Conservation (phyloP, 2,113 vertebrate genomes). For the Nycticorax nycticorax region DNA sequence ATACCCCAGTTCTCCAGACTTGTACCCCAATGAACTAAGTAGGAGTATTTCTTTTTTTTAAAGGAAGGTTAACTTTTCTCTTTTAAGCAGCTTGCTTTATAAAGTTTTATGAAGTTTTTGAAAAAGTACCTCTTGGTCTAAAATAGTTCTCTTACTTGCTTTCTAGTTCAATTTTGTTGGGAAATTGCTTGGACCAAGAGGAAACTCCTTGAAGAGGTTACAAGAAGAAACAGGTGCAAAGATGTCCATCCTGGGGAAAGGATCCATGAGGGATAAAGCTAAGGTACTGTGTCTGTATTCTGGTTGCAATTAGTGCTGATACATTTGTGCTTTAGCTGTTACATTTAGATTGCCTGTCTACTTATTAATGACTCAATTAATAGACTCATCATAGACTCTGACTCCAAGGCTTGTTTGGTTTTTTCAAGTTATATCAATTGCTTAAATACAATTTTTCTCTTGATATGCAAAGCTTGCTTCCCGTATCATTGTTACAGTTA, state of each 20-base stretch:
- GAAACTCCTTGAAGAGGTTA: slow-evolving; percentile 98
- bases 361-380: neutral
- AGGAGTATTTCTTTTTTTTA: neutral
- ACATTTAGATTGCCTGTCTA: neutral
- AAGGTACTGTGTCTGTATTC: slow-evolving; percentile 81
- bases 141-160: slow-evolving; percentile 39
- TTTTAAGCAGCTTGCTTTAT: neutral
- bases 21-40: neutral
- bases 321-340: neutral
- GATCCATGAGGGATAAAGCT: slow-evolving; percentile 98
- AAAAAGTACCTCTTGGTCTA: neutral
- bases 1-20: neutral
- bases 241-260: slow-evolving; percentile 99
- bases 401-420: neutral
- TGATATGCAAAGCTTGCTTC: neutral
- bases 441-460: neutral
- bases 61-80: neutral
- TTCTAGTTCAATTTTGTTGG: slow-evolving; percentile 99
- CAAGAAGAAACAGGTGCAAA: slow-evolving; percentile 99
- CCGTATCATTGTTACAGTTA: neutral
- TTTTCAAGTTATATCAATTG: neutral
- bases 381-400: neutral
- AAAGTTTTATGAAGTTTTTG: neutral
- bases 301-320: neutral
- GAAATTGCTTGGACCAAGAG: slow-evolving; percentile 97